Base-by-base conservation (phyloP, 2,888 invertebrate species). In the Brenthis ino region DNA sequence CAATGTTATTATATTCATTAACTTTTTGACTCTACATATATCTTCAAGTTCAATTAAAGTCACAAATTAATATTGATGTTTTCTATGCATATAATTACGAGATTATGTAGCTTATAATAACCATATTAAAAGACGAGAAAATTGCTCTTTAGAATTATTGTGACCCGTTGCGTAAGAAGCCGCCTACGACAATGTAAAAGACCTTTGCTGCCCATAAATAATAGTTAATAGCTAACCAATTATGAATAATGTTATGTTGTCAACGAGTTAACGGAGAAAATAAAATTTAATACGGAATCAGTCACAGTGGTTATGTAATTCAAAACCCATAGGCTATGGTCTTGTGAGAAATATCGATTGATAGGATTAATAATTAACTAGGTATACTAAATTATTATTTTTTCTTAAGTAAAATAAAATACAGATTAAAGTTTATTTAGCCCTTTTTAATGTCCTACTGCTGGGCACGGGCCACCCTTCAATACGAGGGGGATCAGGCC, bases 121-220 rank as follows among this genome's bases (percentile, higher is more conserved):
- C 2, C 6, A 33, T 37, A 50, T 50, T 61, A 56, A 66, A 56
- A 60, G 56, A 50, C 24, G 51, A 51, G 56, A 66, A 69, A 69
- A 63, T 56, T 58, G 69, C 70, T 81, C 81, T 82, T 83, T 80
- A 80, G 75, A 79, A 78, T 77, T 80, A 81, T 79, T 80, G 79
- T 80, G 74, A 74, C 75, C 72, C 75, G 77, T 85, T 85, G 81
- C 77, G 72, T 80, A 83, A 84, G 73, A 66, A 68, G 69, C 71
- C 77, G 75, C 77, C 80, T 73, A 77, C 79, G 75, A 75, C 76
- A 75, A 78, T 77, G 77, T 79, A 81, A 80, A 79, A 80, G 76
- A 82, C 81, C 78, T 77, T 75, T 77, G 75, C 74, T 72, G 67
- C 73, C 72, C 74, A 75, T 79, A 77, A 78, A 79, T 77, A 78